Evolutionary conservation across 2,888 invertebrate genomes (phyloP).

Genomic region (Yponomeuta malinellus): DNA sequence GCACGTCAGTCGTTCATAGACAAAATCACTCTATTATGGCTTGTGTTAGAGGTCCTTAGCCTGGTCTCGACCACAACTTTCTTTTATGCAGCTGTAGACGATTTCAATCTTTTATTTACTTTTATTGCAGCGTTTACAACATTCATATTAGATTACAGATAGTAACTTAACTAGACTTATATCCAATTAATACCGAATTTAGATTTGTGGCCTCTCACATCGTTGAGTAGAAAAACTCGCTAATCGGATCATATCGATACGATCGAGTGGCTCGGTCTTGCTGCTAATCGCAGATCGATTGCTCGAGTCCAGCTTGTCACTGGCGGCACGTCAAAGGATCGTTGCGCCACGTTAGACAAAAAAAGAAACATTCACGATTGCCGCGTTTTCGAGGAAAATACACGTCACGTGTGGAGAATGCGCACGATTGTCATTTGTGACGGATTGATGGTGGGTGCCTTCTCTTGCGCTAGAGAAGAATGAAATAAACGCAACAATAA

Average conservation of each 20-base stretch:
- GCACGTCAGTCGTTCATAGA: background rate
- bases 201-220: too few species aligned
- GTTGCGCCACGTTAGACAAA: slow-evolving; percentile 52
- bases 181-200: background rate
- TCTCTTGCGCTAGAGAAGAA: slow-evolving; percentile 24
- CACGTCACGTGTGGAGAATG: slow-evolving; percentile 11
- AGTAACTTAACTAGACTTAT: background rate
- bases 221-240: background rate
- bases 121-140: background rate
- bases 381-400: slow-evolving; percentile 49
- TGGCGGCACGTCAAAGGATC: slow-evolving; percentile 46
- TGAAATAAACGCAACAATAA: background rate
- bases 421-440: slow-evolving; percentile 13
- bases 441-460: slow-evolving; percentile 1
- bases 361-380: slow-evolving; percentile 43
- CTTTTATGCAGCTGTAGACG: background rate
- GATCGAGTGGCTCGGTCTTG: slow-evolving; percentile 24
- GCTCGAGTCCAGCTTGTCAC: slow-evolving; percentile 27
- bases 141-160: background rate
- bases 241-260: background rate
- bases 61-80: too few species aligned
- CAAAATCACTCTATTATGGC: background rate
- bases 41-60: background rate
- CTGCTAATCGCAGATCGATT: slow-evolving; percentile 23
- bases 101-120: background rate